Percentiles rank a stretch among this genome's conserved stretches.
Conservation (phyloP, 2,888 invertebrate species). For the Nasonovia ribisnigri region DNA sequence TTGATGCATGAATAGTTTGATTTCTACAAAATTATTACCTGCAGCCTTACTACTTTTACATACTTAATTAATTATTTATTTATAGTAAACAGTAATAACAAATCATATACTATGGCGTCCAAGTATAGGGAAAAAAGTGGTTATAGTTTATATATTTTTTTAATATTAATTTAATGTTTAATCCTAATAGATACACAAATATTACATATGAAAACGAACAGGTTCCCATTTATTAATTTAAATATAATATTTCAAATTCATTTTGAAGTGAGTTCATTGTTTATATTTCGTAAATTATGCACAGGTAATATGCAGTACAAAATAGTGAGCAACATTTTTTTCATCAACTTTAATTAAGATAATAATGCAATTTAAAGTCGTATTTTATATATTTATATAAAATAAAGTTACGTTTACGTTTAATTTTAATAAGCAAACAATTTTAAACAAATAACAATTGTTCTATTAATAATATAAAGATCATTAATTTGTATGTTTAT, state of each 20-base stretch:
- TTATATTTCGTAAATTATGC: background rate
- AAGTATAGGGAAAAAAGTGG: background rate
- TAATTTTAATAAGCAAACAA: background rate
- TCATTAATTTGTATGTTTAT: background rate
- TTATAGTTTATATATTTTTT: background rate
- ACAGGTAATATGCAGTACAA: background rate
- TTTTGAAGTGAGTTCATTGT: background rate
- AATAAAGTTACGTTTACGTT: background rate
- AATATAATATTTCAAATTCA: background rate
- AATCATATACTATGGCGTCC: background rate
- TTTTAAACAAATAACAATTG: slow-evolving; percentile 15
- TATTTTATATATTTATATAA: background rate
- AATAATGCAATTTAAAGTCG: background rate
- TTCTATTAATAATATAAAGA: background rate
- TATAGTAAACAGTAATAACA: background rate
- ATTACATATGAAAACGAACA: background rate
- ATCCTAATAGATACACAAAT: background rate
- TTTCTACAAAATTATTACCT: background rate
- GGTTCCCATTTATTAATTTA: background rate
- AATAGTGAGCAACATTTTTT: background rate
- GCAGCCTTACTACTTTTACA: background rate
- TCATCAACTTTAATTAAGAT: background rate
- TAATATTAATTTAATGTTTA: background rate
- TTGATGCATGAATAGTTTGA: background rate
- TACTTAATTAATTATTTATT: too few species aligned